Percentiles rank a stretch among this genome's conserved stretches.
phyloP scores from a whole-genome alignment of 2,888 invertebrate species.

The Odontocolon sp. region DNA sequence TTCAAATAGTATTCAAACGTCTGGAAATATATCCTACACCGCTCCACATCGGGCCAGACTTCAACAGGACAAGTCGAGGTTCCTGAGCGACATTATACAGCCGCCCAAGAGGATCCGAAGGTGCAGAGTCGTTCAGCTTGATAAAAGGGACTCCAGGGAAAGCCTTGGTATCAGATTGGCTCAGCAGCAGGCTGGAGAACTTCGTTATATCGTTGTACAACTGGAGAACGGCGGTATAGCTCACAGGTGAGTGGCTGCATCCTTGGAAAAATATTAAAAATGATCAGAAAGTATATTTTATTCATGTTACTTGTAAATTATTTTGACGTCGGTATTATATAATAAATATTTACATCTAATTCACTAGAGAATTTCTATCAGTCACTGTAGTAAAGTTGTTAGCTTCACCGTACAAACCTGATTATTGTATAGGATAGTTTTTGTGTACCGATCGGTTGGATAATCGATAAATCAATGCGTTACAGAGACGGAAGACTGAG shows the following conservation, averaged over 20 bases:
- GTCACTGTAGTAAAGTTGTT: no score
- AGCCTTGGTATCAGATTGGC: conserved; percentile 88
- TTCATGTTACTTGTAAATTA: no score
- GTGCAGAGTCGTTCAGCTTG: conserved; percentile 85
- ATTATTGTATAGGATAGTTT: not conserved
- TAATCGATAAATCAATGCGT: conserved; percentile 47
- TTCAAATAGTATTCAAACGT: not conserved
- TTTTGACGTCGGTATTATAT: no score
- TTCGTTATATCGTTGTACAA: conserved; percentile 79
- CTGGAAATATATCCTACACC: conserved; percentile 25
- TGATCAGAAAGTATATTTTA: no score
- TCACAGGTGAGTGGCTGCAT: conserved; percentile 78
- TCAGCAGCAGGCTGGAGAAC: conserved; percentile 82
- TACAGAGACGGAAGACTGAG: conserved; percentile 90
- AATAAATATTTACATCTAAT: no score
- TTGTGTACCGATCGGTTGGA: conserved; percentile 6
- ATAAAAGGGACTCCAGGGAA: conserved; percentile 86
- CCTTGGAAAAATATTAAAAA: no score
- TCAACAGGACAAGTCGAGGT: conserved; percentile 78
- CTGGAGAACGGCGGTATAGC: conserved; percentile 82
- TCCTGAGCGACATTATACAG: conserved; percentile 77
- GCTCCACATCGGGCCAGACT: conserved; percentile 74
- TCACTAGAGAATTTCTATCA: no score
- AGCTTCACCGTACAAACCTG: not conserved
- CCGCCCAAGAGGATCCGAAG: conserved; percentile 80